A percentile compares a stretch with the other conserved stretches of the same genome.
These are phyloP conservation scores for Coecobrya sp. DNA, from an alignment of 2,888 invertebrate genomes.

Conservation along the genomic window DNA sequence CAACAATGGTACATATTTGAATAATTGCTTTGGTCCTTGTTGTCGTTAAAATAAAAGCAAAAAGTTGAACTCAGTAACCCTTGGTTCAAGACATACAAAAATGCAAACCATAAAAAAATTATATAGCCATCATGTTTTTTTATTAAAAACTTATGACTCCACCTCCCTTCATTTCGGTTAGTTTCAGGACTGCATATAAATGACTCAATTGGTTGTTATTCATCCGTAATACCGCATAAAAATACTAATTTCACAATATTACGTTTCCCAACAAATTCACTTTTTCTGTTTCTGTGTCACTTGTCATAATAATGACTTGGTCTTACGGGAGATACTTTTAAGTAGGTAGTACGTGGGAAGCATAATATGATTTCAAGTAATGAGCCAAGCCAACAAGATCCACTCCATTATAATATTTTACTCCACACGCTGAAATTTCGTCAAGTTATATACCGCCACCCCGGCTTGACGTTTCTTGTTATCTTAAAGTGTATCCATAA, in stretches of 20 bases:
- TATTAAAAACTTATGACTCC: too few relatives aligned
- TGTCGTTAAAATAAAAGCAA: too few relatives aligned
- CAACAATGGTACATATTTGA: too few relatives aligned
- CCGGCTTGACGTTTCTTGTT: background rate
- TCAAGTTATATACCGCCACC: background rate
- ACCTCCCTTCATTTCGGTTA: background rate
- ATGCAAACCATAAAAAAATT: too few relatives aligned
- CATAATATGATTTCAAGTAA: slow-evolving; percentile 45
- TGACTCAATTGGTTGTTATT: background rate
- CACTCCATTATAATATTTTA: background rate
- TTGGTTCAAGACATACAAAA: too few relatives aligned
- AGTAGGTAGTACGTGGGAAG: slow-evolving; percentile 58
- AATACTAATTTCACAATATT: background rate
- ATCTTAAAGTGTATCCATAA: background rate
- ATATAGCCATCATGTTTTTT: background rate
- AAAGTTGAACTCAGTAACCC: too few relatives aligned
- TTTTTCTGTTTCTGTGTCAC: slow-evolving; percentile 37
- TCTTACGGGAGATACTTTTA: background rate
- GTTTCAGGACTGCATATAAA: background rate
- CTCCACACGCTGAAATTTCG: slow-evolving; percentile 11
- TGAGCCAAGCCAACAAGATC: slow-evolving; percentile 10
- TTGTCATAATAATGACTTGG: slow-evolving; percentile 54
- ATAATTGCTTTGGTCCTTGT: too few relatives aligned
- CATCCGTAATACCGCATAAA: background rate
- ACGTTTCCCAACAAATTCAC: background rate